Conservation (phyloP, 2,113 vertebrate genomes). For the Galemys pyrenaicus region DNA sequence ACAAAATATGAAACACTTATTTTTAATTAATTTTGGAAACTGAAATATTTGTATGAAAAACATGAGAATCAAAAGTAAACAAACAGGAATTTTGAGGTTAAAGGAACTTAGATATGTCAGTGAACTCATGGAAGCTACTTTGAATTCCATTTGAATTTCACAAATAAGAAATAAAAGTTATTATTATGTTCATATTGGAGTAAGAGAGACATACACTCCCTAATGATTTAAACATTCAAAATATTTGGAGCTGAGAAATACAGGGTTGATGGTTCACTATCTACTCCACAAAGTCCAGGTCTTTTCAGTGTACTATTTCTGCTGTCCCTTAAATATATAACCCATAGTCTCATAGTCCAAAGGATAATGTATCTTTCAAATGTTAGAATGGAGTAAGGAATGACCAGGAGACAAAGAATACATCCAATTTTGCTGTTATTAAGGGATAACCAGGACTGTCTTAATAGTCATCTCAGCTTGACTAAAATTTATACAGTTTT, state of each 20-base stretch:
- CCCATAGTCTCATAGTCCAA: neutral
- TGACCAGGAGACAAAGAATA: neutral
- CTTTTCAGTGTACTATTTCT: neutral
- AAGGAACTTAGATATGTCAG: neutral
- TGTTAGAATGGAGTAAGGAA: neutral
- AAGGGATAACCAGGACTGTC: neutral
- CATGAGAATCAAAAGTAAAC: neutral
- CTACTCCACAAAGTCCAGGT: neutral
- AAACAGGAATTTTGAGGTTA: neutral
- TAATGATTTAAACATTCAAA: neutral
- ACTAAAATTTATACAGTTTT: neutral
- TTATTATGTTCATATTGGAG: neutral
- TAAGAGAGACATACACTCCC: neutral
- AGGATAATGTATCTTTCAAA: neutral
- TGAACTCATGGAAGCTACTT: neutral
- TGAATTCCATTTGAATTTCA: neutral
- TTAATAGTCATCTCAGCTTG: neutral
- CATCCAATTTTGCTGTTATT: neutral
- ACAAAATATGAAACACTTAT: neutral
- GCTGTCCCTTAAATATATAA: neutral
- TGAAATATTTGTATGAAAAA: neutral
- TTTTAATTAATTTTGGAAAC: neutral
- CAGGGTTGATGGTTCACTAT: neutral
- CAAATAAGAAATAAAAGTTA: neutral
- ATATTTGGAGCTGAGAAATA: neutral